phyloP scores from a whole-genome alignment of 1,140 invertebrate species.

The Drosophila setifemur region DNA sequence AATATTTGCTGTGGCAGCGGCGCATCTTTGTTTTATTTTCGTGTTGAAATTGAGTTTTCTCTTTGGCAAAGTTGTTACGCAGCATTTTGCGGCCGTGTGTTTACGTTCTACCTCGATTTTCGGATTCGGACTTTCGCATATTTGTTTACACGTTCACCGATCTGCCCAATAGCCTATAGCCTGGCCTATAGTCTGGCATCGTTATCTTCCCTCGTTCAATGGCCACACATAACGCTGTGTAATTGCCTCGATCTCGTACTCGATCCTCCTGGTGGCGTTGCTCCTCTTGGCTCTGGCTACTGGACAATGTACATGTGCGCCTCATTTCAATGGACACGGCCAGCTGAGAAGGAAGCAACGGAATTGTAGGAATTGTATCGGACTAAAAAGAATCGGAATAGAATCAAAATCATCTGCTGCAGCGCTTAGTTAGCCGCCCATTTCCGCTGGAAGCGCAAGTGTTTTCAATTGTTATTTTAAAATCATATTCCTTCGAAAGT shows the following conservation, averaged over 20 bases:
- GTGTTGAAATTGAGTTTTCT: background rate
- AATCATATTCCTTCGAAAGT: background rate
- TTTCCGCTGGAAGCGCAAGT: slow-evolving; percentile 38
- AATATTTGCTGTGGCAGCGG: slow-evolving; percentile 43
- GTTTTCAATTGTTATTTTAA: slow-evolving; percentile 10
- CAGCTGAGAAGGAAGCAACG: background rate
- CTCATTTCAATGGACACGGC: slow-evolving; percentile 42
- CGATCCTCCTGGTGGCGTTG: slow-evolving; percentile 7
- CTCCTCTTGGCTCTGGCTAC: slow-evolving; percentile 1
- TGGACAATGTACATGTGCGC: slow-evolving; percentile 68
- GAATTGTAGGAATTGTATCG: background rate
- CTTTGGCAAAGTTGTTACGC: slow-evolving; percentile 22
- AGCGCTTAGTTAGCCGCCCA: slow-evolving; percentile 26
- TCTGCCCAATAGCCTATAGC: slow-evolving; percentile 30
- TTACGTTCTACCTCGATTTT: slow-evolving; percentile 49
- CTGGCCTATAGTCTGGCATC: slow-evolving; percentile 21
- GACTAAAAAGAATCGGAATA: background rate
- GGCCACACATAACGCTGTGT: slow-evolving; percentile 53
- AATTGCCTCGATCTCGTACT: slow-evolving; percentile 40
- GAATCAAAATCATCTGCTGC: background rate
- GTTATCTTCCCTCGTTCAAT: slow-evolving; percentile 29
- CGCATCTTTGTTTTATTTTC: slow-evolving; percentile 27
- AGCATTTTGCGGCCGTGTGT: slow-evolving; percentile 9
- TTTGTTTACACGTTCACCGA: slow-evolving; percentile 54
- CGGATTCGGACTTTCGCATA: background rate